Conservation (phyloP, 2,113 vertebrate species). For the Equus quagga region DNA sequence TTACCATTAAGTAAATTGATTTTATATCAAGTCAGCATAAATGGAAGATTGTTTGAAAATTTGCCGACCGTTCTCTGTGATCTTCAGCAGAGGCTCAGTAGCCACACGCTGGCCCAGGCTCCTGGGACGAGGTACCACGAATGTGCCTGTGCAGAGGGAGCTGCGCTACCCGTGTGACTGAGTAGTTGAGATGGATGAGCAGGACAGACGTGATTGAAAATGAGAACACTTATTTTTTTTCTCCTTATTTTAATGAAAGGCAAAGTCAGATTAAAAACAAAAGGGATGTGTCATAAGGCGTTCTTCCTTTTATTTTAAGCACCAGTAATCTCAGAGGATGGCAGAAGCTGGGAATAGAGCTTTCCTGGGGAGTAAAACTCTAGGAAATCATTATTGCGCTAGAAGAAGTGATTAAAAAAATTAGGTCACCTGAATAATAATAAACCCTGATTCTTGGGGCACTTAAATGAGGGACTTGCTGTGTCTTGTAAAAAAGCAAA, state of each 20-base stretch:
- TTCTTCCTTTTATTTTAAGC: constrained; percentile 71
- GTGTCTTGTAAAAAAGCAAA: not conserved
- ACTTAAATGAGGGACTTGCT: not conserved
- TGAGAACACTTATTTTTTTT: constrained; percentile 5
- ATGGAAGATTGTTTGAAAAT: not conserved
- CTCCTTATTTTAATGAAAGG: constrained; percentile 52
- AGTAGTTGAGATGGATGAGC: not conserved
- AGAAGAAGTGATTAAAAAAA: constrained; percentile 71
- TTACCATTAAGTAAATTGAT: not conserved
- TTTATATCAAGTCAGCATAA: not conserved
- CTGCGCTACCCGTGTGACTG: no score
- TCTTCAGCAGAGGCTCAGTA: not conserved
- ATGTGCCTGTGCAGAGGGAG: not conserved
- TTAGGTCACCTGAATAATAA: constrained; percentile 73
- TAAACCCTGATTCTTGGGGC: constrained; percentile 50
- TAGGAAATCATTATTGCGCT: constrained; percentile 60
- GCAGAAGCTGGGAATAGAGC: constrained; percentile 52
- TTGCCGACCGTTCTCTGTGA: not conserved
- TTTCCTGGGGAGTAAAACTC: constrained; percentile 36
- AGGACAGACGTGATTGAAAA: not conserved
- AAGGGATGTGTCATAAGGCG: not conserved
- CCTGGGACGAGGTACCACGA: not conserved
- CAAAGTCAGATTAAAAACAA: constrained; percentile 59
- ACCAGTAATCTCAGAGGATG: constrained; percentile 59
- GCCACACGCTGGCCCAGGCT: not conserved